Evolutionary conservation across 1,140 invertebrate genomes (phyloP), one percentile per base, ranked within the genome.

Genomic region (Spodoptera litura): DNA sequence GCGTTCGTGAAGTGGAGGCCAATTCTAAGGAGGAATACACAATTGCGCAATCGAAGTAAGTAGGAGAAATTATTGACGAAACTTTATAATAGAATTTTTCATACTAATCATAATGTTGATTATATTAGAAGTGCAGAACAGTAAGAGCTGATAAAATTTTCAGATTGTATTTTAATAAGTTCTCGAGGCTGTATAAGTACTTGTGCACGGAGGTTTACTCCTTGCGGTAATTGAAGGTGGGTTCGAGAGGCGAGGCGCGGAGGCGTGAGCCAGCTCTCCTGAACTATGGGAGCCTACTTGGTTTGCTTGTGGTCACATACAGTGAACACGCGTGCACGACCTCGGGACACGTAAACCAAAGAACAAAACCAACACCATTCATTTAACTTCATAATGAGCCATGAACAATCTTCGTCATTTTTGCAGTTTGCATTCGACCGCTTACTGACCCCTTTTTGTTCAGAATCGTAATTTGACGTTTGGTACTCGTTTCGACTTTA

Each of bases 331-430:
- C 85, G 78, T 80, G 68, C 81, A 78, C 78, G 83, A 78, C 81
- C 78, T 85, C 76, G 75, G 58, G 58, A 81, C 78, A 77, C 76
- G 80, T 78, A 82, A 81, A 79, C 75, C 15, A 55, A 75, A 82
- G 81, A 84, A 83, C 78, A 87, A 87, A 88, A 84, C 79, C 64
- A 78, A 73, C 82, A 79, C 84, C 85, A 86, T 88, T 88, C 84
- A 88, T 88, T 90, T 88, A 85, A 88, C 79, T 85, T 87, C 84
- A 87, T 90, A 91, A 90, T 93, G 87, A 90, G 87, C 88, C 89
- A 89, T 93, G 88, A 92, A 89, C 87, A 90, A 91, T 88, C 84
- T 81, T 89, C 82, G 81, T 85, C 84, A 86, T 90, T 89, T 89
- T 86, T 88, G 81, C 86, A 85, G 84, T 89, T 85, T 80, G 79